Percentiles rank a stretch among this genome's conserved stretches.
phyloP scores from a whole-genome alignment of 2,888 invertebrate species.

The Ophonus ardosiacus region DNA sequence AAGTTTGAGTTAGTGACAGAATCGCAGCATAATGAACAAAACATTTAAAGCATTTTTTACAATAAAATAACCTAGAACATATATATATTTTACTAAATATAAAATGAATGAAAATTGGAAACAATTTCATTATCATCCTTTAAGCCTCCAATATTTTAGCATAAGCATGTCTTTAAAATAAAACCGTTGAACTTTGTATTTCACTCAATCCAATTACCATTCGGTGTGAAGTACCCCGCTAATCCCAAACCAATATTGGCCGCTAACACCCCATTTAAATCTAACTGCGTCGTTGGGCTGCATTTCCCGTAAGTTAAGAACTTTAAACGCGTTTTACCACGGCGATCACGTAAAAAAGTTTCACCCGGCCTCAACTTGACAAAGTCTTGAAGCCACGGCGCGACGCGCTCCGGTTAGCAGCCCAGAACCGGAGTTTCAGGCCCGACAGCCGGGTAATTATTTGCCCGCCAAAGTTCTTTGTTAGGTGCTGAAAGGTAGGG shows the following conservation, averaged over 20 bases:
- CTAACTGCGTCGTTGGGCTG: conserved; percentile 35
- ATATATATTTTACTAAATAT: background rate
- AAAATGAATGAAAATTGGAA: background rate
- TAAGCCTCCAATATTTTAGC: background rate
- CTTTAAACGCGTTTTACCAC: conserved; percentile 45
- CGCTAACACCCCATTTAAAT: conserved; percentile 47
- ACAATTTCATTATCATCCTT: background rate
- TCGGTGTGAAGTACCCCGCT: conserved; percentile 6
- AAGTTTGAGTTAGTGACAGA: too few species aligned
- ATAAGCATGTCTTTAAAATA: conserved; percentile 1
- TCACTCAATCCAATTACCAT: conserved; percentile 38
- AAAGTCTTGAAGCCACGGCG: background rate
- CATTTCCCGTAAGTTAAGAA: conserved; percentile 39
- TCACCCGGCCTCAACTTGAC: background rate
- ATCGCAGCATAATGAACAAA: too few species aligned
- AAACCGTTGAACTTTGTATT: conserved; percentile 2
- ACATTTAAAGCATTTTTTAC: too few species aligned
- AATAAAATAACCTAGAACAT: too few species aligned
- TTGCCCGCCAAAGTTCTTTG: background rate
- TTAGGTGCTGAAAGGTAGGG: background rate
- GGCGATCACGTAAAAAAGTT: conserved; percentile 54
- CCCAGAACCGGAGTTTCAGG: background rate
- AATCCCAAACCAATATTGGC: conserved; percentile 47
- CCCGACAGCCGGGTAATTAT: conserved; percentile 32
- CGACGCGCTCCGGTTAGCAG: conserved; percentile 6